phyloP scores from a whole-genome alignment of 1,140 invertebrate species.

The Leptinotarsa undecemlineata region DNA sequence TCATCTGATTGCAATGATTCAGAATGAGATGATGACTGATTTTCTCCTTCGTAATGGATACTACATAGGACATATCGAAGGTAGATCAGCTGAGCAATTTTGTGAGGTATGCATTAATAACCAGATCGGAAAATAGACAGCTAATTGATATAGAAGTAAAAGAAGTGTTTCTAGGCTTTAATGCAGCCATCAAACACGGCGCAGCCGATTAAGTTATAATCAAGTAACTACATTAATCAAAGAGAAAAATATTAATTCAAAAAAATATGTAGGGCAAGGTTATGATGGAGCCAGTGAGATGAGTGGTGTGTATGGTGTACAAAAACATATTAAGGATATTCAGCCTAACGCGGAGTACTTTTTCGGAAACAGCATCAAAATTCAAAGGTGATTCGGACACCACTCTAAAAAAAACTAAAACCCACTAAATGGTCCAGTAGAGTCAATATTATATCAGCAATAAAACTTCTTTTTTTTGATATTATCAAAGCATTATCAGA shows the following conservation, averaged over 20 bases:
- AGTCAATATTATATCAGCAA: constrained; percentile 24
- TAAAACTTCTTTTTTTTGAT: constrained; percentile 25
- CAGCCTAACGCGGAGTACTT: constrained; percentile 29
- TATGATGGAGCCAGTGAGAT: constrained; percentile 42
- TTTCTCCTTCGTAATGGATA: background rate
- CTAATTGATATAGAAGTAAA: constrained; percentile 22
- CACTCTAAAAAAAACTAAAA: constrained; percentile 26
- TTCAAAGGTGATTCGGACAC: constrained; percentile 25
- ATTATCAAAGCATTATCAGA: constrained; percentile 28
- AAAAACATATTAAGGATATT: constrained; percentile 34
- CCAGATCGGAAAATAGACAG: constrained; percentile 12
- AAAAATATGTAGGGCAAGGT: constrained; percentile 41
- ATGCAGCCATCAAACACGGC: constrained; percentile 18
- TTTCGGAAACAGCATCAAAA: constrained; percentile 13
- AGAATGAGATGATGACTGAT: background rate
- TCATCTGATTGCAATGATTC: no score
- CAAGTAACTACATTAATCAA: background rate
- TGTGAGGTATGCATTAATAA: constrained; percentile 30
- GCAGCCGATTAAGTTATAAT: constrained; percentile 2
- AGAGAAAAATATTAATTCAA: constrained; percentile 12
- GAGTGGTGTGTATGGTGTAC: constrained; percentile 37
- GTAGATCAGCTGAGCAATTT: no score
- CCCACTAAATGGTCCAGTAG: constrained; percentile 25
- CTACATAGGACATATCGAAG: no score
- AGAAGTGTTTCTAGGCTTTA: constrained; percentile 26